A percentile compares a stretch with the other conserved stretches of the same genome.
These are phyloP conservation scores for Ceyx erithaca DNA, from an alignment of 2,797 vertebrate species.

Conservation along the genomic window DNA sequence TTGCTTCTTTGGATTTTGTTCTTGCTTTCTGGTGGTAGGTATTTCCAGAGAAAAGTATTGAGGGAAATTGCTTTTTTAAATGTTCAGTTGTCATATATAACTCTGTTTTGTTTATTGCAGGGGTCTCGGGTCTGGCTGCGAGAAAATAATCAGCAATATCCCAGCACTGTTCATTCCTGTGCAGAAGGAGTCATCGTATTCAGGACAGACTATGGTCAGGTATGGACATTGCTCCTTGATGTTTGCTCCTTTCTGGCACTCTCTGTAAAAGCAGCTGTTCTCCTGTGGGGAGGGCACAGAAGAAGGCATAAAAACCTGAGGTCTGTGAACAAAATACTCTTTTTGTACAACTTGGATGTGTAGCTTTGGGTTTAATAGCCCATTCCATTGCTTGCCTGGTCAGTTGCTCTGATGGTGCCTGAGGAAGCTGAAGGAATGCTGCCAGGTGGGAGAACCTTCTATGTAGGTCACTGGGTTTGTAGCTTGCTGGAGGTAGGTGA, in stretches of 20 bases:
- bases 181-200: conserved; percentile 90
- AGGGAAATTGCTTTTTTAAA: background rate
- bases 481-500: background rate
- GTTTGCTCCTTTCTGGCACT: background rate
- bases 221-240: conserved; percentile 44
- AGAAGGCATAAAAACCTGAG: background rate
- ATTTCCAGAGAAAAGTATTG: background rate
- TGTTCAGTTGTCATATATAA: background rate
- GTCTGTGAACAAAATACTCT: background rate
- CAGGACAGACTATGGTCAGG: conserved; percentile 93
- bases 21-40: background rate
- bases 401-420: background rate
- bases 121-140: conserved; percentile 93
- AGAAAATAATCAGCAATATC: conserved; percentile 92
- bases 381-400: rapidly evolving
- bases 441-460: background rate
- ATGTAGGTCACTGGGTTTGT: background rate
- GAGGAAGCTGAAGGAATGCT: background rate
- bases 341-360: background rate
- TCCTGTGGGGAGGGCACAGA: background rate
- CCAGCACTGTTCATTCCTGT: conserved; percentile 92
- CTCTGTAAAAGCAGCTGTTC: background rate
- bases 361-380: background rate
- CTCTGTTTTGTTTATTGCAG: conserved; percentile 75
- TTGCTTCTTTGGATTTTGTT: background rate